Percentiles rank a stretch among this genome's conserved stretches.
phyloP scores from a whole-genome alignment of 2,888 invertebrate genomes.

The Lithodes maja region DNA sequence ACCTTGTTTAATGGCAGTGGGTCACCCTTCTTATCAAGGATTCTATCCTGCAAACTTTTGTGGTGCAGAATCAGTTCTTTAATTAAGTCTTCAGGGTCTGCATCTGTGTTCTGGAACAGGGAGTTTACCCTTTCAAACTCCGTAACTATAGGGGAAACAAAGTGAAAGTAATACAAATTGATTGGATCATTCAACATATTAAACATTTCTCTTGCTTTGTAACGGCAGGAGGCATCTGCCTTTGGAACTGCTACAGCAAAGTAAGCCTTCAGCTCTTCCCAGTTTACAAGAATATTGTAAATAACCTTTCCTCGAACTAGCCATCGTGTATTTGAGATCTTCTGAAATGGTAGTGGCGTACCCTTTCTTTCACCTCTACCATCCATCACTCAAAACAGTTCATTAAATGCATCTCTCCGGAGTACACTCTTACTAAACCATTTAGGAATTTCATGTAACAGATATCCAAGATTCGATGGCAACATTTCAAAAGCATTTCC shows the following conservation, averaged over 20 bases:
- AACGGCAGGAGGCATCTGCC: neutral
- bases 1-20: too few species aligned
- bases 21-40: too few species aligned
- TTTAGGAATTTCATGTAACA: constrained; percentile 36
- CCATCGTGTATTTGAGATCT: constrained; percentile 24
- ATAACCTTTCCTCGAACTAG: neutral
- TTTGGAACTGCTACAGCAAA: neutral
- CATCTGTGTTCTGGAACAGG: constrained; percentile 23
- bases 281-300: neutral
- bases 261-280: neutral
- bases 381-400: constrained; percentile 24
- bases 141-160: constrained; percentile 12
- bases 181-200: neutral
- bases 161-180: constrained; percentile 32
- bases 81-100: constrained; percentile 9
- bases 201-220: neutral
- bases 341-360: constrained; percentile 29
- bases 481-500: constrained; percentile 9
- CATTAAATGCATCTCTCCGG: constrained; percentile 36
- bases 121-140: constrained; percentile 30
- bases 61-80: constrained; percentile 21
- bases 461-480: constrained; percentile 20
- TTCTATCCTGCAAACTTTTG: constrained; percentile 10
- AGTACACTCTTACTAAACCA: constrained; percentile 43
- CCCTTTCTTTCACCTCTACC: constrained; percentile 9